Base-by-base conservation (phyloP, 1,140 invertebrate species). In the Aethina tumida region DNA sequence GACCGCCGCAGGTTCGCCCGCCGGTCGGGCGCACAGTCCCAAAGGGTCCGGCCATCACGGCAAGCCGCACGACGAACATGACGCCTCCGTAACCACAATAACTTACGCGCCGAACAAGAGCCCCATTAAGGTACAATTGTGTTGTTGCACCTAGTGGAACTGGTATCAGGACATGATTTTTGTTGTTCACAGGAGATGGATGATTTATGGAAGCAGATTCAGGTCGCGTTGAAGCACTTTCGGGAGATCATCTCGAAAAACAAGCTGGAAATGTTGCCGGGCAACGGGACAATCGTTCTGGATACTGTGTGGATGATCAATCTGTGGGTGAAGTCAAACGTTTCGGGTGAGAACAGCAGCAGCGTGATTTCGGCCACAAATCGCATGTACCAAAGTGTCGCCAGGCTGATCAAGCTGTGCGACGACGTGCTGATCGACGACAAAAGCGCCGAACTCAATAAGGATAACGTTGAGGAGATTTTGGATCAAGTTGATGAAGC, bases 281-380 rank as follows among this genome's bases (percentile, higher is more conserved):
- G 87, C 22, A 91, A 91, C 60, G 88, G 87, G 34, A 92, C 87
- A 9, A 82, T 93, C 50, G 83, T 94, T 39, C 72, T 96, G 47
- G 91, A 96, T 60, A 88, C 81, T 10, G 84, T 94, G 43, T 83
- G 87, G 53, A 83, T 82, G 45, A 87, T 95, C 62, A 86, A 89
- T 63, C 79, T 81, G 59, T 71, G 54, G 13, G 49, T 66, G 18
- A 56, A 67, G 56, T 52, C 62, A 51, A 46, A 68, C 56, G 39
- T 66, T 50, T 26, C 56, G 40, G 55, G 49, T 4, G 57, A 62
- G 24, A 49, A 30, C 6, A 53, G 47, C 38, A 55, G 34, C 47
- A 63, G 56, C 35, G 58, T 84, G 48, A 64, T 73, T 39, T 86
- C 84, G 15, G 84, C 86, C 9, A 86, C 84, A 13, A 85, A 83